Evolutionary conservation across 64 coral and sea anemone species (phyloP).

Genomic region (Exaiptasia diaphana): DNA sequence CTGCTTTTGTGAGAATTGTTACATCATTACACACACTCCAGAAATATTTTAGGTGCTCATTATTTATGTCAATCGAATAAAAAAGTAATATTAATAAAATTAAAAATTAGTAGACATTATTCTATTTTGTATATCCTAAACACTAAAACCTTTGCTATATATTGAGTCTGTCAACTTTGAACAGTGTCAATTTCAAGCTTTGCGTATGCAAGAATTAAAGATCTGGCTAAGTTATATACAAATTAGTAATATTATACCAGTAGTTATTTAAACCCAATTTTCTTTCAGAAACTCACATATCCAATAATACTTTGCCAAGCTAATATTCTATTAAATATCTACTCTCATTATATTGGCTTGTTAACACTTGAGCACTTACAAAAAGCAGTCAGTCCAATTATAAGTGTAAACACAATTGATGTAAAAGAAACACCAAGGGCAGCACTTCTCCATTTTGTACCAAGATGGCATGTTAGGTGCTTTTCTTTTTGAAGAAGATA

Average conservation of each 20-base stretch:
- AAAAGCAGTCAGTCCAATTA: conserved; percentile 69
- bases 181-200: not conserved
- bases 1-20: not conserved
- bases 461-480: conserved; percentile 51
- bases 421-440: conserved; percentile 65
- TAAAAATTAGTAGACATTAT: not conserved
- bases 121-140: no score
- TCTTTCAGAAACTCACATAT: no score
- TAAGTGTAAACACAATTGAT: conserved; percentile 62
- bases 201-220: not conserved
- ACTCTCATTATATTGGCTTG: not conserved
- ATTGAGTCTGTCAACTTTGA: no score
- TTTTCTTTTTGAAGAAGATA: conserved; percentile 76
- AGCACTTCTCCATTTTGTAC: conserved; percentile 76
- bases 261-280: no score
- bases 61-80: not conserved
- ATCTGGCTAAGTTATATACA: not conserved
- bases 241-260: not conserved
- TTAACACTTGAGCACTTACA: conserved; percentile 16
- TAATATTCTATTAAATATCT: not conserved
- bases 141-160: no score
- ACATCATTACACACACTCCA: not conserved
- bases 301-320: not conserved
- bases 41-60: not conserved
- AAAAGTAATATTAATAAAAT: not conserved